A percentile compares a stretch with the other conserved stretches of the same genome.
Conservation (phyloP, 2,888 invertebrate genomes). For the Machimus rusticus region DNA sequence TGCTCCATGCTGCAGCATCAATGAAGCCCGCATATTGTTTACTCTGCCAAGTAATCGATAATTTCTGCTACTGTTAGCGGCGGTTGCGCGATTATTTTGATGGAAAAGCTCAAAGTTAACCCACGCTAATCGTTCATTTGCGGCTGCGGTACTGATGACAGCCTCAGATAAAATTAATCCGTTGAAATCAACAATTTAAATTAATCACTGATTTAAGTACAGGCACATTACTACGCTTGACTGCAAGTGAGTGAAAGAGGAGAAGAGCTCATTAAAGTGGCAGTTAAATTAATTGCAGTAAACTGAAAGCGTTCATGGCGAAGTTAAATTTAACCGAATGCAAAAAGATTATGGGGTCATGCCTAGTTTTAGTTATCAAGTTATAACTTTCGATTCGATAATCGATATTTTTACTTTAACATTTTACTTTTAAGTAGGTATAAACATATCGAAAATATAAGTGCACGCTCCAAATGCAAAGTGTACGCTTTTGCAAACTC, state of each 20-base stretch:
- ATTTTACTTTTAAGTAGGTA: too few species aligned
- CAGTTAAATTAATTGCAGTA: not conserved
- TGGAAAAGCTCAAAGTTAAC: not conserved
- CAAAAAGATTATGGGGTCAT: not conserved
- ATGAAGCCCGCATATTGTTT: not conserved
- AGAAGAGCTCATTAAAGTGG: not conserved
- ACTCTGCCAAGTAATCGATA: not conserved
- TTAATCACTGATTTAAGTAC: not conserved
- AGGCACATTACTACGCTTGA: not conserved
- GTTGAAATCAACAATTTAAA: not conserved
- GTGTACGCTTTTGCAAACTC: too few species aligned
- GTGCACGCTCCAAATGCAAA: too few species aligned
- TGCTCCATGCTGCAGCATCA: not conserved
- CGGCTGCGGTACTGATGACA: not conserved
- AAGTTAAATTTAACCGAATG: not conserved
- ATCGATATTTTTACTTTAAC: too few species aligned
- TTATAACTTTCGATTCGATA: too few species aligned
- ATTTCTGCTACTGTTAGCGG: not conserved
- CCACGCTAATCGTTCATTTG: not conserved
- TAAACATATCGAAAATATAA: too few species aligned
- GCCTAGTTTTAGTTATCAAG: not conserved
- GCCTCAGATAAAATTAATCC: not conserved
- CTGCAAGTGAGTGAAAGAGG: not conserved
- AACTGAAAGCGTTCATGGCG: not conserved
- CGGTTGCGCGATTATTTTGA: not conserved